Evolutionary conservation across 2,113 vertebrate species (phyloP).

Genomic region (Silurus asotus): DNA sequence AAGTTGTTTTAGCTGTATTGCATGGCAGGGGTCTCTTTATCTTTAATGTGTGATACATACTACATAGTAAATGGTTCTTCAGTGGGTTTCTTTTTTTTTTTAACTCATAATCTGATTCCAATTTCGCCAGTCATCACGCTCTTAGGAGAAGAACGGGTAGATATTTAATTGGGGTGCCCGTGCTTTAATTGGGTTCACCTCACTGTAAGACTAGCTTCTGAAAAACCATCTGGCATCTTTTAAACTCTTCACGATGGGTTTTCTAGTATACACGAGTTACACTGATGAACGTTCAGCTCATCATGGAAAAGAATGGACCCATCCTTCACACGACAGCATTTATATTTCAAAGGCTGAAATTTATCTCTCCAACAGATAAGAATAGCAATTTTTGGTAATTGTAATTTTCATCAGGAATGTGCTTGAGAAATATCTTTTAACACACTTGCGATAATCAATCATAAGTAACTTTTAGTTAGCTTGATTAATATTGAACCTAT

Average conservation of each 20-base stretch:
- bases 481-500: neutral
- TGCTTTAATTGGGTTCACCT: constrained; percentile 78
- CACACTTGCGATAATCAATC: constrained; percentile 31
- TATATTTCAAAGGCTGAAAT: constrained; percentile 65
- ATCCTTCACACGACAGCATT: constrained; percentile 52
- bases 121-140: constrained; percentile 75
- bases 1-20: constrained; percentile 61
- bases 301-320: constrained; percentile 60
- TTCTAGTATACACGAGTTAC: constrained; percentile 71
- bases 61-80: constrained; percentile 67
- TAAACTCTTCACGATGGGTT: constrained; percentile 65
- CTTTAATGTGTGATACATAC: constrained; percentile 69
- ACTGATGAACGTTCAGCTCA: constrained; percentile 59
- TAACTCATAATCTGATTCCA: constrained; percentile 77
- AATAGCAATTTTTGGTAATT: neutral
- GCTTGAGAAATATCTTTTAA: constrained; percentile 61
- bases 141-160: constrained; percentile 62
- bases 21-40: constrained; percentile 74
- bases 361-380: constrained; percentile 59
- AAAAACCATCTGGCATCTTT: constrained; percentile 69
- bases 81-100: constrained; percentile 22
- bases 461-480: constrained; percentile 16
- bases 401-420: constrained; percentile 53
- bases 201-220: constrained; percentile 76
- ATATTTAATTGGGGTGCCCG: constrained; percentile 75